A percentile compares a stretch with the other conserved stretches of the same genome.
These are phyloP conservation scores for Rutpela maculata DNA, from an alignment of 2,888 invertebrate species.

Conservation along the genomic window DNA sequence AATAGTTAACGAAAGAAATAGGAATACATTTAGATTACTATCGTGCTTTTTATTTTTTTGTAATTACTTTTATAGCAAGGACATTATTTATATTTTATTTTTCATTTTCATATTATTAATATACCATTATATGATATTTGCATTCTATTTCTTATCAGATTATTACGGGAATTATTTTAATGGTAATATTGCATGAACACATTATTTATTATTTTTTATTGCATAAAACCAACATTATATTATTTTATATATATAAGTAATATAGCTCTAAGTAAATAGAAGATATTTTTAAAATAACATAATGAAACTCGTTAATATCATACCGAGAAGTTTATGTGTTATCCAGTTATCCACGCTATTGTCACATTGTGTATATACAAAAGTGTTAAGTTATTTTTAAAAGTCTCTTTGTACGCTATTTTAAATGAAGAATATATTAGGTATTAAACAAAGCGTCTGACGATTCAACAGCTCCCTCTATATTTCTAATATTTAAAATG, in stretches of 20 bases:
- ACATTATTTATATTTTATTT: constrained; percentile 32
- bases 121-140: constrained; percentile 42
- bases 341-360: not conserved
- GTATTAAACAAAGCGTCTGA: too few species aligned
- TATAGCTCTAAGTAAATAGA: constrained; percentile 31
- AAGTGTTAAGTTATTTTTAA: too few species aligned
- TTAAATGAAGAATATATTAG: too few species aligned
- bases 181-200: constrained; percentile 44
- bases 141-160: constrained; percentile 45
- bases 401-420: too few species aligned
- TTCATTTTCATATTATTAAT: constrained; percentile 41
- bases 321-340: constrained; percentile 7
- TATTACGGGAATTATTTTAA: constrained; percentile 45
- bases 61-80: constrained; percentile 38
- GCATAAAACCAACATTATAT: constrained; percentile 35
- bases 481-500: too few species aligned
- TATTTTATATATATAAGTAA: constrained; percentile 25
- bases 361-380: too few species aligned
- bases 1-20: constrained; percentile 21
- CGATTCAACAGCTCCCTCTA: too few species aligned
- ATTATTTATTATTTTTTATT: constrained; percentile 37
- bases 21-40: constrained; percentile 34
- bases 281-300: constrained; percentile 22
- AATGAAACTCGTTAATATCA: constrained; percentile 20
- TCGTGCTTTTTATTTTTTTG: constrained; percentile 27